Percentiles rank a stretch among this genome's conserved stretches.
These are phyloP conservation scores for Piaya cayana DNA, from an alignment of 2,113 vertebrate species.

Conservation along the genomic window DNA sequence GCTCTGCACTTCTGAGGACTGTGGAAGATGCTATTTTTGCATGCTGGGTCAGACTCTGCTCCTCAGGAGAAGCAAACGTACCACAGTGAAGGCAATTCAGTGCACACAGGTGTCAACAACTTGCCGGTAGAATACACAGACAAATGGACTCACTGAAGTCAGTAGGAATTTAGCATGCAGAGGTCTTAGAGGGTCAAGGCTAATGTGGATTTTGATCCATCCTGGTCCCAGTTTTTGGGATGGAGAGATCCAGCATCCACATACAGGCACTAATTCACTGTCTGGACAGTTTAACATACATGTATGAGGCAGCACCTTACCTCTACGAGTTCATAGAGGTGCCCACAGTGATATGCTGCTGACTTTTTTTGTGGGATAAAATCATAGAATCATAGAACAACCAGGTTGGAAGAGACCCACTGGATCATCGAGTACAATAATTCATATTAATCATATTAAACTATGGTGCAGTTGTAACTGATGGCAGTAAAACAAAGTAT, in stretches of 20 bases:
- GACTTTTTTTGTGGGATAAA: not conserved
- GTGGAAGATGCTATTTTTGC: not conserved
- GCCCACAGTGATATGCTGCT: not conserved
- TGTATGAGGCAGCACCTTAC: not conserved
- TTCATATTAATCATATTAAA: not conserved
- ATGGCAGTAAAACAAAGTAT: not conserved
- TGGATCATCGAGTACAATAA: no score
- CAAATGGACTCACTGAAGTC: not conserved
- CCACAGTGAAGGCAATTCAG: not conserved
- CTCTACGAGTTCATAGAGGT: rapidly evolving
- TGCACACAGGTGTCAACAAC: not conserved
- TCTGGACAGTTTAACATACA: not conserved
- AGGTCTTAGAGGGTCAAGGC: not conserved
- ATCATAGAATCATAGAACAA: no score
- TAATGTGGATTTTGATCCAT: not conserved
- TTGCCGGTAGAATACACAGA: not conserved
- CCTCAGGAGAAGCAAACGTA: not conserved
- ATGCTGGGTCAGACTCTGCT: not conserved
- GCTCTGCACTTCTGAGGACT: not conserved
- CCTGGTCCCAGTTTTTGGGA: not conserved
- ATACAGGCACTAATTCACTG: not conserved
- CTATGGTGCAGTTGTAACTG: not conserved
- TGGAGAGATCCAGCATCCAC: not conserved
- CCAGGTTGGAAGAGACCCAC: no score
- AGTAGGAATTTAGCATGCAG: not conserved